Conservation (phyloP, 2,888 invertebrate genomes). For the Timandra comae region DNA sequence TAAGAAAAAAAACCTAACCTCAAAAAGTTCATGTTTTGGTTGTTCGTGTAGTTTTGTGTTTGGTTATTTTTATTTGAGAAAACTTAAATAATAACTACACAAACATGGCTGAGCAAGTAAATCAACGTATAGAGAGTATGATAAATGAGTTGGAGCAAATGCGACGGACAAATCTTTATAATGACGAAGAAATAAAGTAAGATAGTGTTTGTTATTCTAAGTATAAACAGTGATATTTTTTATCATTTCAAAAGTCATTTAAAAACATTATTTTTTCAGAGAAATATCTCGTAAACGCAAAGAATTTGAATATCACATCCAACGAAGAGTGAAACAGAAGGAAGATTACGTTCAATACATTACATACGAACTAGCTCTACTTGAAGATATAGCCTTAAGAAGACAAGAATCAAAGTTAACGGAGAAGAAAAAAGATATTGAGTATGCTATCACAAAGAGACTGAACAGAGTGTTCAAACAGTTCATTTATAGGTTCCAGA, state of each 20-base stretch:
- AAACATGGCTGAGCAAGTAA: conserved; percentile 88
- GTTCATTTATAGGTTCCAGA: conserved; percentile 80
- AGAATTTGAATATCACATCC: conserved; percentile 84
- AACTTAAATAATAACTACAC: conserved; percentile 11
- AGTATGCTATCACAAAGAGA: conserved; percentile 82
- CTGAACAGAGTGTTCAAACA: conserved; percentile 85
- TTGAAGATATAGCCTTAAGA: conserved; percentile 80
- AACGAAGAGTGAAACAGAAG: conserved; percentile 80
- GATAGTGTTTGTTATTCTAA: conserved; percentile 7
- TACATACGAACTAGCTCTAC: conserved; percentile 81
- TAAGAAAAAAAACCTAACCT: background rate
- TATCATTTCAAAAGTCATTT: background rate
- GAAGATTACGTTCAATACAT: conserved; percentile 84
- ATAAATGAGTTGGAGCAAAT: conserved; percentile 89
- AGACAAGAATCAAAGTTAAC: conserved; percentile 74
- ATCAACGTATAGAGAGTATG: conserved; percentile 86
- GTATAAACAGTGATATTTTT: background rate
- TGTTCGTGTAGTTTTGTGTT: conserved; percentile 1
- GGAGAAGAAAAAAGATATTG: conserved; percentile 80
- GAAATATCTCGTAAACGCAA: conserved; percentile 82
- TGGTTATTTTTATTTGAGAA: conserved; percentile 1
- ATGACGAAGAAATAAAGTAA: conserved; percentile 83
- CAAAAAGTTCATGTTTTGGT: background rate
- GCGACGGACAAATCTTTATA: conserved; percentile 82
- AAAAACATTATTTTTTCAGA: conserved; percentile 72